Evolutionary conservation across 2,113 vertebrate genomes (phyloP), one percentile per base, ranked within the genome.

Genomic region (Oostethus manadensis): DNA sequence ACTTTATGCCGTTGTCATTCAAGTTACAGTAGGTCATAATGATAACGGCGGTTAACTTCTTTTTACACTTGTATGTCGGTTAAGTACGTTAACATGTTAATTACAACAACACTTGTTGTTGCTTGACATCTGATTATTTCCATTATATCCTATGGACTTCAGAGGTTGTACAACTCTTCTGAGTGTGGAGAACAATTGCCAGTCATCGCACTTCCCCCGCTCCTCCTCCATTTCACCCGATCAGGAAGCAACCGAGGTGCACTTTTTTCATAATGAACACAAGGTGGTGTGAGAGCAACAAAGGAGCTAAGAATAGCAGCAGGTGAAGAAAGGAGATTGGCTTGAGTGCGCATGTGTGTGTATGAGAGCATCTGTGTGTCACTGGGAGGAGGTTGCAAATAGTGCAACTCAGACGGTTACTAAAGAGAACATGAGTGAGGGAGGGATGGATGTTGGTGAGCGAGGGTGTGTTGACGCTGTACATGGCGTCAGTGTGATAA

Each of bases 401-500:
- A 80, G 81, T 75, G 77, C 85, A 83, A 83, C 71, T 73, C 82
- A 87, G 85, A 86, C 86, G 79, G 82, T 85, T 89, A 86, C 84
- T 86, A 76, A 85, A 89, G 79, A 81, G 81, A 87, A 88, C 65
- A 78, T 64, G 66, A 71, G 51, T 59, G 81, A 77, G 58, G 62
- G 77, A 80, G 79, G 75, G 87, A 80, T 68, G 79, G 86, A 87
- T 38, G 86, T 86, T 83, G 88, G 87, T n/a, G 78, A 84, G 87
- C 46, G 79, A 83, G 67, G 72, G 85, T 82, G 86, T 86, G 79
- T 84, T 90, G 90, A 91, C 88, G 90, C 84, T 79, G 86, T 82
- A 72, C 77, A 75, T 90, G 89, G 88, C 90, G 90, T 91, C 90
- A 91, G 76, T 71, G 81, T n/a, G 87, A 88, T 88, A 90, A 91